Evolutionary conservation across 2,888 invertebrate genomes (phyloP).

Genomic region (Brachylomia viminalis): DNA sequence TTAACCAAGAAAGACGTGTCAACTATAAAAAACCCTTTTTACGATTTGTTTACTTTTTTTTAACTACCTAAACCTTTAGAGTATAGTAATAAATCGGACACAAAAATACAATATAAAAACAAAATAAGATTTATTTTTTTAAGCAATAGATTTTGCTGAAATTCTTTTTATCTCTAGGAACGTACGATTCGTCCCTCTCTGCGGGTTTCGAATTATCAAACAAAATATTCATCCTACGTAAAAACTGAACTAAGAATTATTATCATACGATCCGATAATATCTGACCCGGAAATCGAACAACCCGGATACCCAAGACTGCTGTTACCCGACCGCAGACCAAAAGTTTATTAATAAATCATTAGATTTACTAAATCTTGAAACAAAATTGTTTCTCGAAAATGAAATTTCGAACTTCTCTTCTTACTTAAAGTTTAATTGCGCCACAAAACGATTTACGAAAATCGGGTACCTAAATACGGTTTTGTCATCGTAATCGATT

Average conservation of each 20-base stretch:
- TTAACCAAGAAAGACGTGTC: no score
- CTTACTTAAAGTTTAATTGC: conserved; percentile 40
- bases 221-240: not conserved
- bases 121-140: no score
- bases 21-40: no score
- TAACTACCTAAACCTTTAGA: no score
- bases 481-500: conserved; percentile 55
- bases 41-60: no score
- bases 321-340: conserved; percentile 24
- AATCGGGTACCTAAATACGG: conserved; percentile 32
- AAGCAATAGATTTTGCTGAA: not conserved
- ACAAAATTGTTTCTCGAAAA: conserved; percentile 56
- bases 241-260: conserved; percentile 7
- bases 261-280: conserved; percentile 11
- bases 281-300: conserved; percentile 31
- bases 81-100: no score
- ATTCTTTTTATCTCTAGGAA: not conserved
- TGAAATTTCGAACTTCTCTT: conserved; percentile 51
- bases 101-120: no score
- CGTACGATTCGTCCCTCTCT: not conserved
- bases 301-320: conserved; percentile 20
- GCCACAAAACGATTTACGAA: conserved; percentile 32
- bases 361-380: conserved; percentile 43
- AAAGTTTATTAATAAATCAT: conserved; percentile 63
- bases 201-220: not conserved